Evolutionary conservation across 2,797 vertebrate species (phyloP).

Genomic region (Cuniculus paca): DNA sequence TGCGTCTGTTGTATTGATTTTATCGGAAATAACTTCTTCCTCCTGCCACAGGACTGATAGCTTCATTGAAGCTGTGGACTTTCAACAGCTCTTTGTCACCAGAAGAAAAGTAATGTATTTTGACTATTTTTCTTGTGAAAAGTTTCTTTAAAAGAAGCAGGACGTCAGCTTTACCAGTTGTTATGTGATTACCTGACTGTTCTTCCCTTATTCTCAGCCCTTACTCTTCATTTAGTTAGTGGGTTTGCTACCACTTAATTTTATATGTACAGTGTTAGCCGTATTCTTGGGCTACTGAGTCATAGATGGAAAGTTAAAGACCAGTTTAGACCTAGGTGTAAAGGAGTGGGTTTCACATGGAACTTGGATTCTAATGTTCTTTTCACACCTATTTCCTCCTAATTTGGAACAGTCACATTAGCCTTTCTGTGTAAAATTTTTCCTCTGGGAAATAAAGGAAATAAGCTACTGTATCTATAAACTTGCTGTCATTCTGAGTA

Average conservation of each 20-base stretch:
- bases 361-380: background rate
- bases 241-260: background rate
- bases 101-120: background rate
- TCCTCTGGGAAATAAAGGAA: background rate
- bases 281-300: background rate
- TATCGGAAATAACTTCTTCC: background rate
- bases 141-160: constrained; percentile 16
- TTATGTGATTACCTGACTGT: background rate
- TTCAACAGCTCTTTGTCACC: background rate
- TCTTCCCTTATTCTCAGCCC: background rate
- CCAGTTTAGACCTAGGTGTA: background rate
- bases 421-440: background rate
- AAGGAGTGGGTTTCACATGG: background rate
- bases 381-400: background rate
- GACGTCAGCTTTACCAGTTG: background rate
- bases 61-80: background rate
- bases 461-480: background rate
- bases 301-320: background rate
- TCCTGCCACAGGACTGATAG: background rate
- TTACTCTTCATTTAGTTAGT: background rate
- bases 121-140: constrained; percentile 6
- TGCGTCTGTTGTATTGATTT: background rate
- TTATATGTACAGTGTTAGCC: background rate
- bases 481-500: background rate
- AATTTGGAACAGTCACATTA: background rate